Base-by-base conservation (phyloP, 2,113 vertebrate species). In the Rhea americana region DNA sequence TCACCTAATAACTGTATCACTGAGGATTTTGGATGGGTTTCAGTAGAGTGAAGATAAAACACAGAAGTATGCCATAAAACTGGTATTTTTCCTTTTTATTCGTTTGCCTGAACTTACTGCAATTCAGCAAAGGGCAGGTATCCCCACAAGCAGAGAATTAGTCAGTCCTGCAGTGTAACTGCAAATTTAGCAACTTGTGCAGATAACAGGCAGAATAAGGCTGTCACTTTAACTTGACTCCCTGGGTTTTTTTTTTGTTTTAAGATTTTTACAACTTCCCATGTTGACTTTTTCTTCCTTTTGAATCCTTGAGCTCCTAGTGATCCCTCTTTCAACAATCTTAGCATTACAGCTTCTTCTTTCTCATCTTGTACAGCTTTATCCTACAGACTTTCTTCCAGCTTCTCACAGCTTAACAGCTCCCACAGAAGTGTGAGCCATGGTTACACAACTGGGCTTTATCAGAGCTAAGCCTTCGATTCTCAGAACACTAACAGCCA, bases 371-470 rank as follows among this genome's bases (percentile, higher is more conserved):
- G 13, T 61, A 2, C 65, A 56, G 70, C 70, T 88, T 16, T 84
- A 41, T 25, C 37, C 70, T 78, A 9, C 77, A 53, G 89, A 61
- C 58, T 72, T 81, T 94, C 28, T 76, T 53, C 35, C 77, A 84
- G 70, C 70, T 76, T 79, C 62, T 93, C 77, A 8, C 32, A 89
- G 81, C 53, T 53, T 86, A 89, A 83, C 66, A 82, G 48, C 55
- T 92, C 85, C 28, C 74, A 92, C 89, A 95, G 92, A 89, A 92
- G 77, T 62, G 35, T 41, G 48, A 96, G 96, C 86, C 92, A 94
- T 78, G 77, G 89, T 95, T 90, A 73, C 66, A 35, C 95, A 96
- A 93, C 95, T 96, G 96, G 86, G 78, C 67, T 96, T 41, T 45
- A 89, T 94, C 93, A 93, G 66, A 76, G 86, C 91, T 93, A 35